phyloP scores from a whole-genome alignment of 2,113 vertebrate genomes.

The Pluvialis apricaria region DNA sequence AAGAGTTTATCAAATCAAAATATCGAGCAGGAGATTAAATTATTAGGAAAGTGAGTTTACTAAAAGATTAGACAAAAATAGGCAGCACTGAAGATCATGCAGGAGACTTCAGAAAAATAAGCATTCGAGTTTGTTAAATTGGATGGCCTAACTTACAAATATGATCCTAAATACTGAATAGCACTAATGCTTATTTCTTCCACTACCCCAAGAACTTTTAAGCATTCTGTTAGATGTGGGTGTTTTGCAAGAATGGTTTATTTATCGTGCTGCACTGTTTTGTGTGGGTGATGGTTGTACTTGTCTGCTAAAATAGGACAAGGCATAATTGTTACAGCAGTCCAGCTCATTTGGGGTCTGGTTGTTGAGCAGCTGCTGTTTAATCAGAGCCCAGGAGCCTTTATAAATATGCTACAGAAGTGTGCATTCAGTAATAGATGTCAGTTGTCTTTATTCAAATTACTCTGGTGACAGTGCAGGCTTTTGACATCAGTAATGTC shows the following conservation, averaged over 20 bases:
- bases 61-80: background rate
- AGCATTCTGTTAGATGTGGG: background rate
- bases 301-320: background rate
- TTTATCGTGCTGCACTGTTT: background rate
- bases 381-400: background rate
- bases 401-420: background rate
- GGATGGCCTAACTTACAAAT: background rate
- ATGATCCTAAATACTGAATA: background rate
- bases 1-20: background rate
- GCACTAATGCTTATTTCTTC: background rate
- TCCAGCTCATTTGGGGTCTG: background rate
- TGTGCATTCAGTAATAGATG: background rate
- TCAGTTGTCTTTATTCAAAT: background rate
- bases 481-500: background rate
- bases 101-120: background rate
- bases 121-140: background rate
- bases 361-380: background rate
- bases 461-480: background rate
- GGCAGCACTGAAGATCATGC: background rate
- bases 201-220: background rate
- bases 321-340: background rate
- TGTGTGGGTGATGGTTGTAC: background rate
- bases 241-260: background rate
- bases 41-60: background rate
- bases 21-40: background rate